Evolutionary conservation across 2,113 vertebrate genomes (phyloP), one percentile per base, ranked within the genome.

Genomic region (Haplochromis burtoni): DNA sequence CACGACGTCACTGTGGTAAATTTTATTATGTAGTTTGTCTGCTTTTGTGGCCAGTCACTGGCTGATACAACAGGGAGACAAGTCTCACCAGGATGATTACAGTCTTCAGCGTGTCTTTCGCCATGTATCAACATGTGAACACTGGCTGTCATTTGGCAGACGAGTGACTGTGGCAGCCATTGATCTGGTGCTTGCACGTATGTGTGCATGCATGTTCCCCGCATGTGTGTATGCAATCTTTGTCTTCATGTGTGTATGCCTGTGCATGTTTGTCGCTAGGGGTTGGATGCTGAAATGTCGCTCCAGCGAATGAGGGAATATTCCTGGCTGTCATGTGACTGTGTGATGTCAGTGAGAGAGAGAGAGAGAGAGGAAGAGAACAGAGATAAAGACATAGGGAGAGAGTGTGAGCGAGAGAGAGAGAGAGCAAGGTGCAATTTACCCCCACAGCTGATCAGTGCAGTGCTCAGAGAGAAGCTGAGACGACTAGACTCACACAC

Each of bases 351-450:
- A 96, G 38, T 35, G 26, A 80, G 40, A 42, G 66, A 42, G 66
- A 89, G 51, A 51, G 51, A 51, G 11, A 86, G 45, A 88, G 55
- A 38, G 59, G 29, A 76, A 88, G 85, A 87, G 82, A 76, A 76
- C 40, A 76, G 42, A 29, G 42, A 49, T 76, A 76, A 47, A 76
- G 68, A 76, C 68, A 76, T 26, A 29, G 68, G 14, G 68, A 88
- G 81, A 92, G 63, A 68, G 63, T 21, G 61, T 66, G 61, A 66
- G 61, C 10, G 2, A 38, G 35, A 8, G 16, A 63, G 63, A 84
- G 83, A 90, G 45, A 81, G 93, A 93, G 91, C 85, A 91, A 94
- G 94, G 95, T 96, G 95, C 89, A 97, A 97, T 96, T 96, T 94
- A 86, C 95, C 95, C 93, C 84, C 94, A 94, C 91, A 96, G 93